phyloP scores from a whole-genome alignment of 64 coral and sea anemone genomes.

The Actinia equina region DNA sequence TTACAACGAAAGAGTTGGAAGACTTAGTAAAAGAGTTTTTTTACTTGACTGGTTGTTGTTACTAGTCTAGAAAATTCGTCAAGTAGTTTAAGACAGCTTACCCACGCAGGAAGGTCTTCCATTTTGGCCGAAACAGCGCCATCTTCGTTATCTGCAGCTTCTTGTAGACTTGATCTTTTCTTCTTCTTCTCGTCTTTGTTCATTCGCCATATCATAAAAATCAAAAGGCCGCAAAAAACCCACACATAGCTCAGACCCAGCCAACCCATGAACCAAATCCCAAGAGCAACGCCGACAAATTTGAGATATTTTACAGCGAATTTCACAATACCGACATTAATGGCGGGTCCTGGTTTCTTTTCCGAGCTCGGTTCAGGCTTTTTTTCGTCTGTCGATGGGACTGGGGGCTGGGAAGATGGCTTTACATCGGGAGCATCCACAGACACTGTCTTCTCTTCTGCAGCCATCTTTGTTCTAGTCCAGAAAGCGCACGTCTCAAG shows the following conservation, averaged over 20 bases:
- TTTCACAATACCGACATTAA: constrained; percentile 64
- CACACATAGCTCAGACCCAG: constrained; percentile 90
- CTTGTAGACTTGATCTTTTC: constrained; percentile 65
- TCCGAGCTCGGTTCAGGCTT: constrained; percentile 5
- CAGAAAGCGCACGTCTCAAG: not conserved
- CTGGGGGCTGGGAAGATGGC: constrained; percentile 1
- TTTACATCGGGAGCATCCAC: not conserved
- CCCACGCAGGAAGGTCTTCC: constrained; percentile 89
- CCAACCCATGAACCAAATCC: constrained; percentile 97
- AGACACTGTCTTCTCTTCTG: constrained; percentile 4
- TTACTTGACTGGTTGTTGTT: not conserved
- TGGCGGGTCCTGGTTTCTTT: constrained; percentile 64
- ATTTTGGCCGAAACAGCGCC: constrained; percentile 67
- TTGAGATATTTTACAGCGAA: constrained; percentile 92
- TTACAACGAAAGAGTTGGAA: not conserved
- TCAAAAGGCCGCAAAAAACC: constrained; percentile 66
- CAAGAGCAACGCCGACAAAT: constrained; percentile 69
- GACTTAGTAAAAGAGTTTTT: not conserved
- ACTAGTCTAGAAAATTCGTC: not conserved
- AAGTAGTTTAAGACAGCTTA: constrained; percentile 22
- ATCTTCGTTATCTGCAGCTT: constrained; percentile 62
- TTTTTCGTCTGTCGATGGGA: not conserved
- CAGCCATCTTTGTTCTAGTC: constrained; percentile 7
- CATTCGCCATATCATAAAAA: constrained; percentile 76
- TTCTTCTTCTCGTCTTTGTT: constrained; percentile 76